A percentile compares a stretch with the other conserved stretches of the same genome.
Conservation (phyloP, 1,140 invertebrate genomes). For the Mya arenaria region DNA sequence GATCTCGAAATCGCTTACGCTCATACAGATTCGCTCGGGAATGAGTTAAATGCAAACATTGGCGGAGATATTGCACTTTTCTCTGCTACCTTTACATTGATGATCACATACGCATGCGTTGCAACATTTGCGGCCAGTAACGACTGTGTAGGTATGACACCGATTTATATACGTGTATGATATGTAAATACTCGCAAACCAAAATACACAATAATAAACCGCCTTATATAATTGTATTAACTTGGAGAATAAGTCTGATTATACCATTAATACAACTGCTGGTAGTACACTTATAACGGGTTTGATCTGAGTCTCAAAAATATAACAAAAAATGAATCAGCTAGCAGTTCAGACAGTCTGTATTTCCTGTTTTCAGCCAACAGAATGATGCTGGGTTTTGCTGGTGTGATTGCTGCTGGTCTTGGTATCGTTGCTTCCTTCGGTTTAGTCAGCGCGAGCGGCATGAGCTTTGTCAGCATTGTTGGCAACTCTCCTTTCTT, state of each 20-base stretch:
- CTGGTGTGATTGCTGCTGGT: conserved; percentile 14
- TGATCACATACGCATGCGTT: conserved; percentile 69
- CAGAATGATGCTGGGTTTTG: conserved; percentile 1
- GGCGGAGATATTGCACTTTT: conserved; percentile 61
- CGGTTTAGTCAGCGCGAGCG: neutral
- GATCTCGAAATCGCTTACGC: conserved; percentile 18
- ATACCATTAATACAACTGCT: no score
- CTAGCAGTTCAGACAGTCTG: conserved; percentile 84
- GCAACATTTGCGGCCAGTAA: conserved; percentile 51
- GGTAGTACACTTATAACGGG: no score
- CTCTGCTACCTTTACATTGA: conserved; percentile 64
- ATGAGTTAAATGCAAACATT: conserved; percentile 26
- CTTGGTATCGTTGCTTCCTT: neutral
- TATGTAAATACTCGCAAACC: no score
- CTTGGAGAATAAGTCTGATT: no score
- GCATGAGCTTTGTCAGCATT: conserved; percentile 16
- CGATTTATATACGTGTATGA: conserved; percentile 83
- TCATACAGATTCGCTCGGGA: conserved; percentile 26
- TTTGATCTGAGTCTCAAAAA: no score
- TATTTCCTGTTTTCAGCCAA: no score
- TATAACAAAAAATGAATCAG: no score
- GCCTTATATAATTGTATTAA: no score
- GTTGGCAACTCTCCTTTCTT: conserved; percentile 28
- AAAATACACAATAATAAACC: no score
- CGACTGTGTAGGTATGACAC: conserved; percentile 87